Percentiles rank a stretch among this genome's conserved stretches.
phyloP scores from a whole-genome alignment of 1,140 invertebrate genomes.

The Venustaconcha ellipsiformis region DNA sequence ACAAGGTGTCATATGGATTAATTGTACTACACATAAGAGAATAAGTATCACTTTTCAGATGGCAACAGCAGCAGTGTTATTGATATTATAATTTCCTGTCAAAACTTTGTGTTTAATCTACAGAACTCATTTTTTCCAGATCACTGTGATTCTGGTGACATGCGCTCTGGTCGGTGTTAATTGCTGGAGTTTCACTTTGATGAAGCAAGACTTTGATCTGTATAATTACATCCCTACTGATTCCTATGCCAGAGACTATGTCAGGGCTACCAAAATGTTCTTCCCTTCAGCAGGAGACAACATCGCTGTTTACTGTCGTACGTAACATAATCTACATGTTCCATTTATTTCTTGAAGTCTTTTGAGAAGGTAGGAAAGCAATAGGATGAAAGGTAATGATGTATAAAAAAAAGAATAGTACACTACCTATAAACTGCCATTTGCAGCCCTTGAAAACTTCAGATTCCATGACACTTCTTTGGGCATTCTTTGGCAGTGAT shows the following conservation, averaged over 20 bases:
- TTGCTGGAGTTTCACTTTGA: constrained; percentile 73
- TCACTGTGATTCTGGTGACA: constrained; percentile 74
- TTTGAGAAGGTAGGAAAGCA: neutral
- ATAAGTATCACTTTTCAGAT: too few relatives aligned
- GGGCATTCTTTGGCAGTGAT: too few relatives aligned
- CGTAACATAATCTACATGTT: constrained; percentile 41
- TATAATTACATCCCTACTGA: constrained; percentile 81
- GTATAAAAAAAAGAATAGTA: too few relatives aligned
- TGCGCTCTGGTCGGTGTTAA: constrained; percentile 74
- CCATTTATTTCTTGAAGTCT: neutral
- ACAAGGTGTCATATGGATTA: too few relatives aligned
- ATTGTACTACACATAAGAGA: too few relatives aligned
- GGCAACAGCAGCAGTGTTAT: too few relatives aligned
- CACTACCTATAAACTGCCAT: too few relatives aligned
- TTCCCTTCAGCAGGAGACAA: constrained; percentile 78
- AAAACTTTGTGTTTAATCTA: too few relatives aligned
- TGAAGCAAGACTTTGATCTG: constrained; percentile 84
- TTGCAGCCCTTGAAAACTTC: too few relatives aligned
- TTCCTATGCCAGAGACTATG: constrained; percentile 78
- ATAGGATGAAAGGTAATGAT: neutral
- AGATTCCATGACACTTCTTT: too few relatives aligned
- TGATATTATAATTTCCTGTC: too few relatives aligned
- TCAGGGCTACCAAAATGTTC: constrained; percentile 71
- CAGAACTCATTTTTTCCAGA: constrained; percentile 51
- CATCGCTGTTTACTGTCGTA: constrained; percentile 78